Evolutionary conservation across 1,140 invertebrate genomes (phyloP), one percentile per base, ranked within the genome.

Genomic region (Ericerus pela): DNA sequence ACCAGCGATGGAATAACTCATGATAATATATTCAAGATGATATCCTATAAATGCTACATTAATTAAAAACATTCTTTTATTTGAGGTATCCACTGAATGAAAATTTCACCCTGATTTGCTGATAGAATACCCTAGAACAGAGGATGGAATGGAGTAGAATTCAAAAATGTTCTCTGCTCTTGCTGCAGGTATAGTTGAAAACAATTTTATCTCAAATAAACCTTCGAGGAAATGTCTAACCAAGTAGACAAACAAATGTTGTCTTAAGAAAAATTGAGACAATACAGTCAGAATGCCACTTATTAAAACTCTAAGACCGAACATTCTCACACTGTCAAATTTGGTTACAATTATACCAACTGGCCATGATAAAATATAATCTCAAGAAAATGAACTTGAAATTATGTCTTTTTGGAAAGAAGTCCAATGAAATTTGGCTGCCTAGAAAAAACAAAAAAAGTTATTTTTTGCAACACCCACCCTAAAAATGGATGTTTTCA

Each of bases 281-380:
- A 94, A 64, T 51, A 96, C 66, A 0, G 88, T 91, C 28, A 92
- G 69, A 8, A 91, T 66, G 1, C 88, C 82, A 2, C 88, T 88
- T 1, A 77, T 73, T 0, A 84, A 77, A 31, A 95, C 60, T 16
- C 59, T 6, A 30, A 60, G 31, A 12, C 66, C 66, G 16, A 74
- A 68, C 5, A 73, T 58, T 30, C 61, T 59, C 56, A 72, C 72
- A 8, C 75, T 77, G 38, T 76, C 76, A 66, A 73, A 73, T 18
- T 62, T 58, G 43, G 63, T 67, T 0, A 75, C 73, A 6, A 79
- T 47, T 52, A 72, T 74, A 5, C 77, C 77, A 0, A 73, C 73
- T 5, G 75, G 75, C 60, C 79, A 80, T 60, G 72, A 80, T 12
- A 72, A 51, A 2, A 78, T 73, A 64, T 82, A 84, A 0, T 81